Percentiles rank a stretch among this genome's conserved stretches.
These are phyloP conservation scores for Plagodis pulveraria DNA, from an alignment of 2,888 invertebrate species.

Conservation along the genomic window DNA sequence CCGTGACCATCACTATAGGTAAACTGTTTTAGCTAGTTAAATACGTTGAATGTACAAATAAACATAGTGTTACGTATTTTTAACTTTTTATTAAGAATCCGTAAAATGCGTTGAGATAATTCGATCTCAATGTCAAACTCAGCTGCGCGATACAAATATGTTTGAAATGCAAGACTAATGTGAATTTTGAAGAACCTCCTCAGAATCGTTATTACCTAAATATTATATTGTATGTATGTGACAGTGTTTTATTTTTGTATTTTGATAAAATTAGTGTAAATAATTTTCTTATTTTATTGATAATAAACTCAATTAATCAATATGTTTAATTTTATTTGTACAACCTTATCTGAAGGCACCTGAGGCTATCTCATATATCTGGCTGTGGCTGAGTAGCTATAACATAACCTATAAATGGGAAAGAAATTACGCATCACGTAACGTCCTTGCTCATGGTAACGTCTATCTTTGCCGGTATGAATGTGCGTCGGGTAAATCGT, in stretches of 20 bases:
- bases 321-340: constrained; percentile 27
- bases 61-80: constrained; percentile 24
- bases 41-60: constrained; percentile 40
- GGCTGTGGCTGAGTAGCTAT: too few species aligned
- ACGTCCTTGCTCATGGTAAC: too few species aligned
- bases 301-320: constrained; percentile 84
- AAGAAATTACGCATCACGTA: too few species aligned
- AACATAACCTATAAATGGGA: too few species aligned
- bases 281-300: constrained; percentile 85
- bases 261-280: constrained; percentile 85
- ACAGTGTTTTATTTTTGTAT: constrained; percentile 85
- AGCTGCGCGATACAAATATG: constrained; percentile 45
- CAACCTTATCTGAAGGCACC: too few species aligned
- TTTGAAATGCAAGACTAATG: constrained; percentile 48
- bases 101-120: constrained; percentile 2
- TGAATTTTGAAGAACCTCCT: constrained; percentile 51
- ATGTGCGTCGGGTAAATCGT: too few species aligned
- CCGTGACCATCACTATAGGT: too few species aligned
- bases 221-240: constrained; percentile 69
- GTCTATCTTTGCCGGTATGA: too few species aligned
- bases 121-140: constrained; percentile 5
- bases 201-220: constrained; percentile 63
- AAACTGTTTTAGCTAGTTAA: neutral
- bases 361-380: too few species aligned
- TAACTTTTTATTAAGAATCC: constrained; percentile 17